phyloP scores from a whole-genome alignment of 2,113 vertebrate genomes.

The Vireo altiloquus region DNA sequence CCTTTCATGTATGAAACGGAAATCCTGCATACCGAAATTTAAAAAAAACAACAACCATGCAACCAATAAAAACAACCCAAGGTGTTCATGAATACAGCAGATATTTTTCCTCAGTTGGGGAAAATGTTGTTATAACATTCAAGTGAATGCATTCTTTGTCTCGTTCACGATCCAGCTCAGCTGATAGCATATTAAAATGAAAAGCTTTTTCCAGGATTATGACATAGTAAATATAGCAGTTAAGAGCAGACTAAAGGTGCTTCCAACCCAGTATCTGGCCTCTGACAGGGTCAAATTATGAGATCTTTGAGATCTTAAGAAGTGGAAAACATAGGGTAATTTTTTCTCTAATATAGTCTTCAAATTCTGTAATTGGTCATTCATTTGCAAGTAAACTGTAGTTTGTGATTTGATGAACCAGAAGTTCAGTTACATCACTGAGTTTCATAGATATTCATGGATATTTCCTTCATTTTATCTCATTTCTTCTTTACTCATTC shows the following conservation, averaged over 20 bases:
- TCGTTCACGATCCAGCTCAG: background rate
- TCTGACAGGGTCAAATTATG: background rate
- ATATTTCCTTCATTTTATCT: background rate
- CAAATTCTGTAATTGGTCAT: background rate
- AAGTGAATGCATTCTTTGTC: background rate
- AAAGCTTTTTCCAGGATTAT: background rate
- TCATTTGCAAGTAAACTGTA: background rate
- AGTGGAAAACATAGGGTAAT: background rate
- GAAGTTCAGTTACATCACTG: background rate
- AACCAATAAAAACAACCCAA: background rate
- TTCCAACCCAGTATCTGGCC: background rate
- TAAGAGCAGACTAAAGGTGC: background rate
- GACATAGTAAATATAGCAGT: background rate
- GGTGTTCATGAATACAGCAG: background rate
- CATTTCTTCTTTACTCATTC: background rate
- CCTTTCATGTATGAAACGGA: background rate
- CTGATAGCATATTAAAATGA: background rate
- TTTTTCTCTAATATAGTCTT: background rate
- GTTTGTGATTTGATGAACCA: background rate
- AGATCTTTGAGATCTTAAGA: background rate
- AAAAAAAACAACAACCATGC: background rate
- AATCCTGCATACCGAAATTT: background rate
- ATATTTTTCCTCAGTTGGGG: background rate
- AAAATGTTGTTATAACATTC: background rate
- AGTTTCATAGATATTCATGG: background rate